Conservation (phyloP, 2,888 invertebrate species). For the Periphyllus acericola region DNA sequence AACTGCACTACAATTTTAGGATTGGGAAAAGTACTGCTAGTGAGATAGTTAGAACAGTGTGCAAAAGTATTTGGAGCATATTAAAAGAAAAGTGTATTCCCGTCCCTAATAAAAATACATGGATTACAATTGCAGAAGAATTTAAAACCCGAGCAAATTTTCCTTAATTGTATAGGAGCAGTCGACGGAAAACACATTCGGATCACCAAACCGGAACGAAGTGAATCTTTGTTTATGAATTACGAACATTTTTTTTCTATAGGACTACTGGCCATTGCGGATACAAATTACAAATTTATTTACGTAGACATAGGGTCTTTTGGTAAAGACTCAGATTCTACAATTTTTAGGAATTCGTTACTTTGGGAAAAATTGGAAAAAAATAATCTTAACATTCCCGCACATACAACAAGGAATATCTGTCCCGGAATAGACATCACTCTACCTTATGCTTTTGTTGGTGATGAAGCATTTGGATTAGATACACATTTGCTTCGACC, state of each 20-base stretch:
- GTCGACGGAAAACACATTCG: slow-evolving; percentile 16
- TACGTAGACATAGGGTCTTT: slow-evolving; percentile 65
- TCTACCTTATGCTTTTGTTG: no score
- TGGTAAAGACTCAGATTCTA: slow-evolving; percentile 66
- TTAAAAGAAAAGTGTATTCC: no score
- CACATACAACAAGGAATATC: no score
- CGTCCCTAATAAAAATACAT: no score
- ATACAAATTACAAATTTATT: slow-evolving; percentile 63
- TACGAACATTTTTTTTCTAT: slow-evolving; percentile 8
- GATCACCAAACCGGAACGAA: not conserved
- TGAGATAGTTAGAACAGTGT: no score
- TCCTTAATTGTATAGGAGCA: not conserved
- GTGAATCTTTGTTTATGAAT: slow-evolving; percentile 20
- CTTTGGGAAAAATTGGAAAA: no score
- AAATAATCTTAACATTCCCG: no score
- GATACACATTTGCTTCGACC: no score
- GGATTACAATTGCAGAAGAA: not conserved
- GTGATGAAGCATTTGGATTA: no score
- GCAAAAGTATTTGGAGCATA: no score
- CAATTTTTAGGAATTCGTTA: no score
- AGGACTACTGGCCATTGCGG: slow-evolving; percentile 58
- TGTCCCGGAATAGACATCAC: no score
- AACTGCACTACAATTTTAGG: slow-evolving; percentile 65
- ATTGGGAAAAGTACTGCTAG: slow-evolving; percentile 64
- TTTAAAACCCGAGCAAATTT: slow-evolving; percentile 26